These are phyloP conservation scores for Xenopus laevis DNA, from an alignment of 2,113 vertebrate species.

Conservation along the genomic window DNA sequence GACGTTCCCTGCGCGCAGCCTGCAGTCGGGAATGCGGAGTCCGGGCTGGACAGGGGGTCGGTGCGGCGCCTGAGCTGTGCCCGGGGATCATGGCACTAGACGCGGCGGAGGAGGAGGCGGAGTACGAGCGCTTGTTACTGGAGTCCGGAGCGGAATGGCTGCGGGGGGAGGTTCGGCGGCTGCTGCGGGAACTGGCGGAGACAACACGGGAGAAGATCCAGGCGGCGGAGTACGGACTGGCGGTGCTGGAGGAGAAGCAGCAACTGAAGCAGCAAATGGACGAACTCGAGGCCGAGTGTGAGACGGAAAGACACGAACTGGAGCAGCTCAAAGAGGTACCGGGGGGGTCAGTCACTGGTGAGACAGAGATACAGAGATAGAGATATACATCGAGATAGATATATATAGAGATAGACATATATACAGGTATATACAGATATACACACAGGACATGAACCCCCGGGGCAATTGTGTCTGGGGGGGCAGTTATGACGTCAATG, in stretches of 20 bases:
- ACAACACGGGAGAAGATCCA: constrained; percentile 95
- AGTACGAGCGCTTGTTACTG: constrained; percentile 75
- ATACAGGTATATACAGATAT: no score
- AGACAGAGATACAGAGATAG: no score
- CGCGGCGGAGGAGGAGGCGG: constrained; percentile 71
- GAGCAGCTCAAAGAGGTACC: constrained; percentile 91
- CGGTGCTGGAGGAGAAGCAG: constrained; percentile 94
- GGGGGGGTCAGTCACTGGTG: no score
- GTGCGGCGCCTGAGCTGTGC: constrained; percentile 6
- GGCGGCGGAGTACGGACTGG: constrained; percentile 92
- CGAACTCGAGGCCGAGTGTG: constrained; percentile 87
- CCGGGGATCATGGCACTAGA: background rate
- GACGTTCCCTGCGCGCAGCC: constrained; percentile 23
- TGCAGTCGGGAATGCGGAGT: constrained; percentile 8
- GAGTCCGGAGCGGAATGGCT: constrained; percentile 87
- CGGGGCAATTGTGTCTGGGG: no score
- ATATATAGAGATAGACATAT: no score
- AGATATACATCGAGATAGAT: no score
- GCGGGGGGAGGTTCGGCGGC: constrained; percentile 79
- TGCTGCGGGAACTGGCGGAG: constrained; percentile 84
- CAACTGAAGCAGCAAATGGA: constrained; percentile 88
- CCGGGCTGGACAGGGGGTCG: constrained; percentile 4
- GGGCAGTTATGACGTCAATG: no score
- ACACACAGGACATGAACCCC: no score
- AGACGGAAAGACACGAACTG: constrained; percentile 82